These are phyloP conservation scores for Sebastes schlegelii DNA, from an alignment of 2,113 vertebrate species.

Conservation along the genomic window DNA sequence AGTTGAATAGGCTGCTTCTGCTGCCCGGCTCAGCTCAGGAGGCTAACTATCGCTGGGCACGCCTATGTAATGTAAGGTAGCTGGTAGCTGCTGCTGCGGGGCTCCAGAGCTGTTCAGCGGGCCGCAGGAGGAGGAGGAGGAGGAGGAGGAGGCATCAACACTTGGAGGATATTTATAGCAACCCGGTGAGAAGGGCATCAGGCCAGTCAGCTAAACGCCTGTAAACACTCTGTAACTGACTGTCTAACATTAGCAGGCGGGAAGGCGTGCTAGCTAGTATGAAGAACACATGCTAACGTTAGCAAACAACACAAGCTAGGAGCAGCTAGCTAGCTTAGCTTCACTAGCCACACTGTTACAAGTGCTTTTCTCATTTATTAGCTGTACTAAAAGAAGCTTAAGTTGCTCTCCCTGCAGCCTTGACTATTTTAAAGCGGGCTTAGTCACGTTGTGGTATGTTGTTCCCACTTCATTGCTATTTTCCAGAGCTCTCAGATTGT, in stretches of 20 bases:
- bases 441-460: background rate
- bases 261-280: background rate
- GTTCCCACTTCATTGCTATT: background rate
- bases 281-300: slow-evolving; percentile 18
- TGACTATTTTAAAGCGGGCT: too few species aligned
- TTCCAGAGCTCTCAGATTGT: slow-evolving; percentile 28
- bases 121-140: slow-evolving; percentile 30
- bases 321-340: slow-evolving; percentile 44
- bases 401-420: accelerated
- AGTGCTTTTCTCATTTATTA: background rate
- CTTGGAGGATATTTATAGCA: slow-evolving; percentile 81
- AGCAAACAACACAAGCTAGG: slow-evolving; percentile 64
- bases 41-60: slow-evolving; percentile 70
- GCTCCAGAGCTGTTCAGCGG: slow-evolving; percentile 50
- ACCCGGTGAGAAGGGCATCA: slow-evolving; percentile 9
- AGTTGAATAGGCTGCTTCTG: slow-evolving; percentile 18
- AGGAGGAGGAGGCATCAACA: slow-evolving; percentile 37
- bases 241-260: background rate
- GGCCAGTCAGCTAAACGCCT: slow-evolving; percentile 1
- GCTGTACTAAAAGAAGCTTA: background rate
- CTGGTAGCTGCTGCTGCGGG: slow-evolving; percentile 18
- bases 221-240: slow-evolving; percentile 5
- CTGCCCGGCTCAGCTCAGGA: slow-evolving; percentile 3
- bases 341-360: slow-evolving; percentile 29
- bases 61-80: slow-evolving; percentile 77